Conservation (phyloP, 53 echinoderm and acorn worm species). For the Paelopatides confundens region DNA sequence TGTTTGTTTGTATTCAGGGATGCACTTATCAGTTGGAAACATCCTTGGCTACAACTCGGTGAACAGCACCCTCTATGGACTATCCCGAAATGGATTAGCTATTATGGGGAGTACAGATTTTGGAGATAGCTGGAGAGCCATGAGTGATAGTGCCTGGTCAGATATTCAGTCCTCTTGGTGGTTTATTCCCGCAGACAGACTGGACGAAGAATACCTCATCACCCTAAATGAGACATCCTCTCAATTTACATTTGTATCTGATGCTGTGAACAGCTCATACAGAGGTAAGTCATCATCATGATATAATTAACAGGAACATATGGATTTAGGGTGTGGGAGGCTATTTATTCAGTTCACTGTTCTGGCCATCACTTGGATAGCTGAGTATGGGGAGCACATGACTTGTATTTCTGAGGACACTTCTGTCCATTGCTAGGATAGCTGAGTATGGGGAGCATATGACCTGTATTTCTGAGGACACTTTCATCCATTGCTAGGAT, state of each 20-base stretch:
- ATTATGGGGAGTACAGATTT: constrained; percentile 60
- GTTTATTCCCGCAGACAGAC: background rate
- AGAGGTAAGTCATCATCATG: background rate
- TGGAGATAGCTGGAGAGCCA: constrained; percentile 68
- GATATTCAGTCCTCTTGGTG: constrained; percentile 39
- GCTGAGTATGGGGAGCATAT: too few species aligned
- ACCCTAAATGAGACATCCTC: background rate
- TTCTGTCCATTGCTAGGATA: too few species aligned
- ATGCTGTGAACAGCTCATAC: background rate
- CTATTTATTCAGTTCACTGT: too few species aligned
- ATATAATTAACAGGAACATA: too few species aligned
- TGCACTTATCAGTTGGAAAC: constrained; percentile 77
- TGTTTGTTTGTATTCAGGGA: constrained; percentile 21
- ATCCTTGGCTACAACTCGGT: constrained; percentile 58
- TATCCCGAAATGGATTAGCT: constrained; percentile 73
- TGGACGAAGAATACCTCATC: background rate
- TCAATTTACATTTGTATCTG: background rate
- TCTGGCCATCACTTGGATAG: too few species aligned
- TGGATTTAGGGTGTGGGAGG: too few species aligned
- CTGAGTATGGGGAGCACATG: too few species aligned
- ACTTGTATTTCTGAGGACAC: too few species aligned
- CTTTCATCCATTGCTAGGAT: too few species aligned
- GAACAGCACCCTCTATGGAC: constrained; percentile 68
- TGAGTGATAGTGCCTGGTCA: constrained; percentile 47
- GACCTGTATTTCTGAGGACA: too few species aligned